Percentiles rank a stretch among this genome's conserved stretches.
Evolutionary conservation across 2,113 vertebrate genomes (phyloP).

Genomic region (Glaucomys volans): DNA sequence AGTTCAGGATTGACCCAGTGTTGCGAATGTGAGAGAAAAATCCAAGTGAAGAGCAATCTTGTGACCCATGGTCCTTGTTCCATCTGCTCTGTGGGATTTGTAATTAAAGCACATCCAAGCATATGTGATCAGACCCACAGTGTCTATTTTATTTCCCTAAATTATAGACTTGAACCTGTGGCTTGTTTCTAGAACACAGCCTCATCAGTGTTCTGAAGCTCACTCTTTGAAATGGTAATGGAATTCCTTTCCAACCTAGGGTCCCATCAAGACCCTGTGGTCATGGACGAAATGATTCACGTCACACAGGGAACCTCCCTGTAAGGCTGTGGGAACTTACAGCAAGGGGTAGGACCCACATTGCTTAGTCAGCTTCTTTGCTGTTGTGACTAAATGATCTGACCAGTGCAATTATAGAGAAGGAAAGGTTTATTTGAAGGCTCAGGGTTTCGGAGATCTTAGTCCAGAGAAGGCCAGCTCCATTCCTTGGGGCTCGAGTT

Average conservation of each 20-base stretch:
- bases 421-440: too few species aligned
- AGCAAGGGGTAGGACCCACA: background rate
- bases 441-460: too few species aligned
- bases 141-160: background rate
- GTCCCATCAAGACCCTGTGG: background rate
- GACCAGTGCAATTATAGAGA: too few species aligned
- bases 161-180: background rate
- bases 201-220: background rate
- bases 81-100: background rate
- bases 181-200: background rate
- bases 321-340: background rate
- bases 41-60: background rate
- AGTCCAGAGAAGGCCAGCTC: too few species aligned
- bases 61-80: rapidly evolving
- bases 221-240: background rate
- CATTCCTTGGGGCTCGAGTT: too few species aligned
- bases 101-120: background rate
- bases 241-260: background rate
- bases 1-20: too few species aligned
- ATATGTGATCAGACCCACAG: background rate
- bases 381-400: too few species aligned
- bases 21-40: background rate
- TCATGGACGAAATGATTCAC: background rate
- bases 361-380: too few species aligned
- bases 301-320: background rate